These are phyloP conservation scores for Adelphocoris suturalis DNA, from an alignment of 2,888 invertebrate species.

Conservation along the genomic window DNA sequence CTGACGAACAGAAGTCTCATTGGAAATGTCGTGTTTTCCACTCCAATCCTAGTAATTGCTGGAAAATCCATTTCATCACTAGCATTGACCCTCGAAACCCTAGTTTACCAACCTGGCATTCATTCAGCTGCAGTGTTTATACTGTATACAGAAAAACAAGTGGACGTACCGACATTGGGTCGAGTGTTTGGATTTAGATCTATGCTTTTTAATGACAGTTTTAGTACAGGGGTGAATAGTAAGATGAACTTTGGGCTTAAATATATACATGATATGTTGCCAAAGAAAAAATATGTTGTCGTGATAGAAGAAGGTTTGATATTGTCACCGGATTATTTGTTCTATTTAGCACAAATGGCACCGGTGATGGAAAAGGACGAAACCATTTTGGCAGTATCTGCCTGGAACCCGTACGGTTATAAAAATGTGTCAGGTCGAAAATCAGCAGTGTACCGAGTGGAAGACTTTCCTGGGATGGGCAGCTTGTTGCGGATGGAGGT, in stretches of 20 bases:
- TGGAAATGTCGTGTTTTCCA: conserved; percentile 77
- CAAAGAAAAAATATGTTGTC: conserved; percentile 78
- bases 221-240: conserved; percentile 69
- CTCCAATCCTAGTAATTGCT: conserved; percentile 77
- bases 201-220: conserved; percentile 72
- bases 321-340: conserved; percentile 80
- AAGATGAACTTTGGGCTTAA: conserved; percentile 74
- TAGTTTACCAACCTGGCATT: conserved; percentile 81
- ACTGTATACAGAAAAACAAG: conserved; percentile 74
- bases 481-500: conserved; percentile 75
- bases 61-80: conserved; percentile 73
- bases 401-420: conserved; percentile 78
- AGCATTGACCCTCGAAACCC: conserved; percentile 77
- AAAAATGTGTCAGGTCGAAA: conserved; percentile 75
- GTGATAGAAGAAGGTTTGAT: conserved; percentile 80
- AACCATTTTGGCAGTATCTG: conserved; percentile 78
- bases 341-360: conserved; percentile 79
- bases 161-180: conserved; percentile 74
- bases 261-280: conserved; percentile 73
- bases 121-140: conserved; percentile 78
- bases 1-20: conserved; percentile 76
- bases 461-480: conserved; percentile 76
- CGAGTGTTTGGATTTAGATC: conserved; percentile 76
- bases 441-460: conserved; percentile 75
- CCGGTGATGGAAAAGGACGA: conserved; percentile 78